A percentile compares a stretch with the other conserved stretches of the same genome.
These are phyloP conservation scores for Eupithecia subumbrata DNA, from an alignment of 2,888 invertebrate species.

Conservation along the genomic window DNA sequence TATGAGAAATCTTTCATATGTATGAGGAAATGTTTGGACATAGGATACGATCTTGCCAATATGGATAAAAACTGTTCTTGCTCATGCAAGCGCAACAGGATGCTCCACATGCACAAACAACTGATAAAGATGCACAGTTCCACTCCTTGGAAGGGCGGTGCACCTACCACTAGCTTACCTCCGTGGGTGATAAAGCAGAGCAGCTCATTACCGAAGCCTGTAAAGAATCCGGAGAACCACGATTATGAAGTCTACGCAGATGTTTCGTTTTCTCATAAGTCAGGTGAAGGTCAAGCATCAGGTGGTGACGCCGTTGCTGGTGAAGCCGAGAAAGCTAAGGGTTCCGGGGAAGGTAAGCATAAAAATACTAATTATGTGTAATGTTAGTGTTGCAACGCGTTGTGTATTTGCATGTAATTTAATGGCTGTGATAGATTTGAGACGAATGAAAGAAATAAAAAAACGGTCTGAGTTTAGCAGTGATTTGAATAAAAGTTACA, in stretches of 20 bases:
- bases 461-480: background rate
- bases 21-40: conserved; percentile 63
- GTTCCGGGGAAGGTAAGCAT: background rate
- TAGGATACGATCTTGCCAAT: conserved; percentile 61
- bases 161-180: conserved; percentile 63
- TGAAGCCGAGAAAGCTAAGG: background rate
- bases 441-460: background rate
- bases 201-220: background rate
- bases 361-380: background rate
- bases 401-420: background rate
- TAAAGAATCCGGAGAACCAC: background rate
- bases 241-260: conserved; percentile 21
- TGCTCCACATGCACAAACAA: conserved; percentile 50
- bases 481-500: background rate
- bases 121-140: background rate
- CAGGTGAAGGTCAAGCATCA: background rate
- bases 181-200: conserved; percentile 52
- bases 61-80: conserved; percentile 65
- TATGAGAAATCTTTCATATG: conserved; percentile 64
- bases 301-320: background rate
- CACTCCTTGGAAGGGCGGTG: conserved; percentile 49
- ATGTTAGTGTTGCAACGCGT: background rate
- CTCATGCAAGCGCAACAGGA: conserved; percentile 58
- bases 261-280: conserved; percentile 6
- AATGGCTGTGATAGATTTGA: background rate